Evolutionary conservation across 2,113 vertebrate species (phyloP).

Genomic region (Electrona antarctica): DNA sequence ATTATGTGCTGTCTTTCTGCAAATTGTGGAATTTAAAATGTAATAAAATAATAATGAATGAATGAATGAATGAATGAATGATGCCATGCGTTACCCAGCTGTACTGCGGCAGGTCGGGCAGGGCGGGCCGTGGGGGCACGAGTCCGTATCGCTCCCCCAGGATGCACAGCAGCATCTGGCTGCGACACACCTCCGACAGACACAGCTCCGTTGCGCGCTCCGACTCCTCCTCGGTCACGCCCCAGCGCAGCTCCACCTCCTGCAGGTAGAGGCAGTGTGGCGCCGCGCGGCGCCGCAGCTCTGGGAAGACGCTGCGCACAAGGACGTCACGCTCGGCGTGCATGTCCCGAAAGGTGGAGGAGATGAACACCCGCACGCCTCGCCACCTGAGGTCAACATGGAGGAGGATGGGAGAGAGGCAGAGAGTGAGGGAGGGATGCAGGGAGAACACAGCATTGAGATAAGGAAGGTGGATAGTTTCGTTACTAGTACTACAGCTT

Average conservation of each 20-base stretch:
- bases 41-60: too few relatives aligned
- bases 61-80: too few relatives aligned
- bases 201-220: slow-evolving; percentile 83
- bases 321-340: slow-evolving; percentile 86
- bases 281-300: slow-evolving; percentile 80
- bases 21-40: too few relatives aligned
- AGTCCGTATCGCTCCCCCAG: slow-evolving; percentile 88
- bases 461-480: too few relatives aligned
- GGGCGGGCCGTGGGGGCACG: slow-evolving; percentile 71
- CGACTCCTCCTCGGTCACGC: slow-evolving; percentile 86
- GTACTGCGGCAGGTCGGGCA: slow-evolving; percentile 85
- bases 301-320: slow-evolving; percentile 83
- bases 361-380: slow-evolving; percentile 85
- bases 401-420: not conserved
- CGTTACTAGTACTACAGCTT: too few relatives aligned
- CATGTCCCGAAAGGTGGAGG: slow-evolving; percentile 93
- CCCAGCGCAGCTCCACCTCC: slow-evolving; percentile 91
- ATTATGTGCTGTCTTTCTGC: too few relatives aligned
- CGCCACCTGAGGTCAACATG: slow-evolving; percentile 77
- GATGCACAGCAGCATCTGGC: slow-evolving; percentile 86
- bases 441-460: too few relatives aligned
- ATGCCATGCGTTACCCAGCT: slow-evolving; percentile 80
- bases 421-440: not conserved
- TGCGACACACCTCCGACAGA: slow-evolving; percentile 85
- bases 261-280: slow-evolving; percentile 79